A percentile compares a stretch with the other conserved stretches of the same genome.
Evolutionary conservation across 2,797 vertebrate genomes (phyloP).

Genomic region (Passerculus sandwichensis): DNA sequence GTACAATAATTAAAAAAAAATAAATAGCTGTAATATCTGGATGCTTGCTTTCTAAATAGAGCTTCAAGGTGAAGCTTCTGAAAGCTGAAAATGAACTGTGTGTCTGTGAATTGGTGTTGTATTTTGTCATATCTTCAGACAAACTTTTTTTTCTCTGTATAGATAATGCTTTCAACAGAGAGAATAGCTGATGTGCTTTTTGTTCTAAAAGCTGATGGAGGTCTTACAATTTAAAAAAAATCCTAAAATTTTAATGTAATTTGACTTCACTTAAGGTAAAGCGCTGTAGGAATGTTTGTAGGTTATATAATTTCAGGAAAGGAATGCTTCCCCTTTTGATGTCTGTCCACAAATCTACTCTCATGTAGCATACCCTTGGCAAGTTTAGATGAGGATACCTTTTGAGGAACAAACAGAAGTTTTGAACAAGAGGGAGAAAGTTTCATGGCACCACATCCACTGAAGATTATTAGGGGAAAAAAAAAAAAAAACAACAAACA

Average conservation of each 20-base stretch:
- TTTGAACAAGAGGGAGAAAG: neutral
- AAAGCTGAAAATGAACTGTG: neutral
- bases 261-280: neutral
- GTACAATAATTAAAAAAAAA: neutral
- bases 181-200: rapidly evolving
- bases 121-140: neutral
- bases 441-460: neutral
- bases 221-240: rapidly evolving
- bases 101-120: neutral
- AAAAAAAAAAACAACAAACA: too few species aligned
- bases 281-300: neutral
- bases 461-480: neutral
- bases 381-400: neutral
- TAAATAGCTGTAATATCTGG: neutral
- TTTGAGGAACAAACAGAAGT: neutral
- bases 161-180: neutral
- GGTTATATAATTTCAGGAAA: neutral
- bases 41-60: neutral
- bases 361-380: neutral
- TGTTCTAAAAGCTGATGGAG: neutral
- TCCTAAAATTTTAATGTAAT: neutral
- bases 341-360: neutral
- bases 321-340: neutral
- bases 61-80: neutral
- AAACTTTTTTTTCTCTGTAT: neutral